These are phyloP conservation scores for Agrypnus murinus DNA, from an alignment of 2,888 invertebrate genomes.

Conservation along the genomic window DNA sequence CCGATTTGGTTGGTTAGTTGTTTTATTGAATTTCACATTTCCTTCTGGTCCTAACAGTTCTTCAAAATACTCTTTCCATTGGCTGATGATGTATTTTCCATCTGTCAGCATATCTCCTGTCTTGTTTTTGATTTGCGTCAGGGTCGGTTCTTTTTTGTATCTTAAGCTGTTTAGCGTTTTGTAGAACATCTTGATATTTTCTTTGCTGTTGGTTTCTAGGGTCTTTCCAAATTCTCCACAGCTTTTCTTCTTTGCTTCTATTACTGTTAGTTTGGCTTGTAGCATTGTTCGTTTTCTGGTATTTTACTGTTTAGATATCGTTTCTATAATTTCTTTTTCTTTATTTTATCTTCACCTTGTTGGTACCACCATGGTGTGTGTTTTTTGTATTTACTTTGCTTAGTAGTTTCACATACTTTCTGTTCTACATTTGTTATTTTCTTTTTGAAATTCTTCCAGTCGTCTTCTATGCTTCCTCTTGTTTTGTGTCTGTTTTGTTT, in stretches of 20 bases:
- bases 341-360: conserved; percentile 3
- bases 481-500: neutral
- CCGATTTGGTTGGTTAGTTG: neutral
- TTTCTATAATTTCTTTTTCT: conserved; percentile 6
- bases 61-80: no score
- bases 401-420: conserved; percentile 4
- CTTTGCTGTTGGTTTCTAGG: conserved; percentile 6
- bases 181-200: conserved; percentile 13
- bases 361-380: neutral
- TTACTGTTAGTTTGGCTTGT: conserved; percentile 10
- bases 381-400: no score
- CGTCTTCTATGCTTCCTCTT: neutral
- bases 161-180: neutral
- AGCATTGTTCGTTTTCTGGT: neutral
- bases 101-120: conserved; percentile 1
- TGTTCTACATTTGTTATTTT: neutral
- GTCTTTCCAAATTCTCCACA: conserved; percentile 6
- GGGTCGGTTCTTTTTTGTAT: conserved; percentile 5
- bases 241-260: conserved; percentile 11
- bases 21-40: neutral
- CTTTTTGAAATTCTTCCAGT: neutral
- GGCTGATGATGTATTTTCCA: neutral
- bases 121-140: conserved; percentile 9
- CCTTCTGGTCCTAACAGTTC: conserved; percentile 2
- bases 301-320: neutral